Evolutionary conservation across 2,797 vertebrate species (phyloP), one percentile per base, ranked within the genome.

Genomic region (Sebastes hubbsi): DNA sequence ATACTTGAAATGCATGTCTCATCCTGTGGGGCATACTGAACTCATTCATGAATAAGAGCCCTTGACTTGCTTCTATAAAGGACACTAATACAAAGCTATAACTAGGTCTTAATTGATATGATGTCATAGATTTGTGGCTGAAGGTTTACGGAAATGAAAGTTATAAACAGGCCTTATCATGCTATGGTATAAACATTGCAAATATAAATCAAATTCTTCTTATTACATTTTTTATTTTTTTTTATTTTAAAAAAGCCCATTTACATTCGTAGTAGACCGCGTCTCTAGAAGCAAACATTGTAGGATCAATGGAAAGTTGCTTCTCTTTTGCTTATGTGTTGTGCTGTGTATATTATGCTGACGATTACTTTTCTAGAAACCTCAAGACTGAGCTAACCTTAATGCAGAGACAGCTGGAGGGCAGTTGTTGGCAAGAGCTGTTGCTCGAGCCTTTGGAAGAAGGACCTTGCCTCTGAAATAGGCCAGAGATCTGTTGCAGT

Each of bases 391-490:
- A 88, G 85, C 87, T 88, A 87, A 90, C 83, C 83, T 89, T 85
- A 89, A 89, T 84, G 86, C 81, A 78, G 84, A 76, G 83, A 72
- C 92, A 80, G 92, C 95, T 93, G 85, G 78, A 93, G 92, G 92
- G 93, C 75, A 87, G 88, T 72, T 90, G 87, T 87, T 92, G 89
- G 83, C 68, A 83, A 80, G 63, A 84, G 88, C 54, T 72, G 72
- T 81, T 88, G 80, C 85, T 81, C n/a, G 5, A 81, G 68, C 88
- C 64, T 89, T 82, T 87, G 46, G 73, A 81, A 77, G 82, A 69
- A 14, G 75, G 61, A 78, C 83, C 63, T 67, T 78, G 70, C 75
- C 66, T 93, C 81, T 84, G 72, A 91, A 92, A 87, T 86, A 86
- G 63, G 81, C 77, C 79, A 85, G 81, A 82, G 67, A 87, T 88